phyloP scores from a whole-genome alignment of 1,140 invertebrate species.

The Bombus superbus region DNA sequence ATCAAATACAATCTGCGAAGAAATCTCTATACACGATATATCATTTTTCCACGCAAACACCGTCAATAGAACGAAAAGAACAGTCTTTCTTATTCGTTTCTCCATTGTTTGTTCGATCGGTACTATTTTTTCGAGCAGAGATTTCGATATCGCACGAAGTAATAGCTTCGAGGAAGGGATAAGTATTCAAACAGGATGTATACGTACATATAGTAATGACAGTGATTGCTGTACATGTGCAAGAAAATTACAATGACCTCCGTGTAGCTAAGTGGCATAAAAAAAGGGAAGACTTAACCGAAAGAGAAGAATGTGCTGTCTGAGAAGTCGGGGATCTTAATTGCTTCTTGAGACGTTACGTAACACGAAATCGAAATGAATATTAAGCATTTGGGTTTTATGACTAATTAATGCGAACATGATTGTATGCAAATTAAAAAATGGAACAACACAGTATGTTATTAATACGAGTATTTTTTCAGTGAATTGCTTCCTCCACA shows the following conservation, averaged over 20 bases:
- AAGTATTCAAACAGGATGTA: constrained; percentile 47
- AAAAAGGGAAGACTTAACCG: not conserved
- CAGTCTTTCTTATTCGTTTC: not conserved
- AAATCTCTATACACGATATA: constrained; percentile 20
- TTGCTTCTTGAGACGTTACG: constrained; percentile 56
- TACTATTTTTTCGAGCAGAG: constrained; percentile 25
- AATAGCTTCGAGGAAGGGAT: constrained; percentile 48
- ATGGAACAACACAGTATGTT: not conserved
- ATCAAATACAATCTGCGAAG: constrained; percentile 56
- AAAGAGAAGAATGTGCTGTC: not conserved
- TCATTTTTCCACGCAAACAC: not conserved
- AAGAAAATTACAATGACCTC: constrained; percentile 66
- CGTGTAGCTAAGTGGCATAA: constrained; percentile 8
- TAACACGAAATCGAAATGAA: not conserved
- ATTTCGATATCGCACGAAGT: not conserved
- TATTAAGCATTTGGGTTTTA: not conserved
- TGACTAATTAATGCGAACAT: not conserved
- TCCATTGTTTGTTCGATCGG: constrained; percentile 47
- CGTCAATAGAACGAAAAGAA: not conserved
- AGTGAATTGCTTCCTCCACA: not conserved
- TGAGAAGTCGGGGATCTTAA: constrained; percentile 35
- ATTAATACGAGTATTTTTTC: not conserved
- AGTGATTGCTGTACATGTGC: constrained; percentile 47
- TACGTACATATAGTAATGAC: constrained; percentile 49
- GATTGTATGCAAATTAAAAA: not conserved